Percentiles rank a stretch among this genome's conserved stretches.
Evolutionary conservation across 2,888 invertebrate genomes (phyloP).

Genomic region (Tenthredo livida): DNA sequence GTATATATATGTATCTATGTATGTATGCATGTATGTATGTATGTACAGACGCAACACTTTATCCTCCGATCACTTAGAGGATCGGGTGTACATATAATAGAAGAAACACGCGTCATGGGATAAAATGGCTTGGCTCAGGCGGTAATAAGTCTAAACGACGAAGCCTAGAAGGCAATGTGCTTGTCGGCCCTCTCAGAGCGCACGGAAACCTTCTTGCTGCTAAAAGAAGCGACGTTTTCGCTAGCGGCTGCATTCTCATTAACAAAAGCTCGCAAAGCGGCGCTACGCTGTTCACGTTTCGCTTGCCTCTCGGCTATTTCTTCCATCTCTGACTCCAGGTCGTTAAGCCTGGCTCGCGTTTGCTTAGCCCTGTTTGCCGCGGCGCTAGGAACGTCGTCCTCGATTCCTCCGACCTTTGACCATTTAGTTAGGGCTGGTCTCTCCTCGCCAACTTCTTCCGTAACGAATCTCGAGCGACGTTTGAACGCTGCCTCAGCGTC

Average conservation of each 20-base stretch:
- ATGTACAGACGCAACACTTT: background rate
- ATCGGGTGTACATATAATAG: background rate
- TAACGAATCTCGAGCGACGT: conserved; percentile 74
- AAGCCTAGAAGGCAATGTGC: conserved; percentile 74
- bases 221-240: conserved; percentile 62
- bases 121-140: background rate
- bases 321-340: conserved; percentile 88
- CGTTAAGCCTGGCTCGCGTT: conserved; percentile 84
- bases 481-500: conserved; percentile 80
- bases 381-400: conserved; percentile 76
- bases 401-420: conserved; percentile 80
- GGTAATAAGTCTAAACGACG: background rate
- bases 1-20: background rate
- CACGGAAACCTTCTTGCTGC: conserved; percentile 69
- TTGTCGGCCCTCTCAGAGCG: conserved; percentile 72
- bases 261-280: conserved; percentile 85
- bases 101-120: background rate
- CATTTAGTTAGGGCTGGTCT: conserved; percentile 83
- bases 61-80: background rate
- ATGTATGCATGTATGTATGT: background rate
- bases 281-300: conserved; percentile 86
- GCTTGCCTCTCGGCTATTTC: conserved; percentile 85
- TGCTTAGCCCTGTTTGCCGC: conserved; percentile 84
- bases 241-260: conserved; percentile 80
- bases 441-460: conserved; percentile 76